These are phyloP conservation scores for Octomys mimax DNA, from an alignment of 2,797 vertebrate genomes.

Conservation along the genomic window DNA sequence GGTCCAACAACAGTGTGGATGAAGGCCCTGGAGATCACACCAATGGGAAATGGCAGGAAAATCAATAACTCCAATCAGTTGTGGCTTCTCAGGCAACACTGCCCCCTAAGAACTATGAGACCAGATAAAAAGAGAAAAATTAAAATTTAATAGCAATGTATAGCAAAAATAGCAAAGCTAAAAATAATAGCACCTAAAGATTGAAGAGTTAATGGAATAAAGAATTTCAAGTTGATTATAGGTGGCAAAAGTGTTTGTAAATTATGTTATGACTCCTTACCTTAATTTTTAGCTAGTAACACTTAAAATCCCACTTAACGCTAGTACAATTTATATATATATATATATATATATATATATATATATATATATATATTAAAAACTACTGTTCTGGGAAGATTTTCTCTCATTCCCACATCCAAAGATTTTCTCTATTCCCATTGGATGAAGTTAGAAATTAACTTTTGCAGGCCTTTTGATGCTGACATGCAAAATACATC, in stretches of 20 bases:
- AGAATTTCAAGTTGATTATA: background rate
- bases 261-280: background rate
- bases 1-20: background rate
- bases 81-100: background rate
- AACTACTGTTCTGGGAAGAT: background rate
- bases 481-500: background rate
- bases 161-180: background rate
- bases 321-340: too few relatives aligned
- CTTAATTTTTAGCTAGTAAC: background rate
- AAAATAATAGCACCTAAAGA: background rate
- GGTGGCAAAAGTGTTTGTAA: background rate
- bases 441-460: background rate
- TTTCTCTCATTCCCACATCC: background rate
- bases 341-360: background rate
- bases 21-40: background rate
- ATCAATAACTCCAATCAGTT: background rate
- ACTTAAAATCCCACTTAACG: background rate
- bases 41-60: background rate
- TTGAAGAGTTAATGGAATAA: background rate
- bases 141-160: background rate
- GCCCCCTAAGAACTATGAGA: background rate
- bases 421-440: background rate
- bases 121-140: background rate
- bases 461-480: background rate
- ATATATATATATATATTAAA: too few relatives aligned